Evolutionary conservation across 2,888 invertebrate species (phyloP).

Genomic region (Pandemis cinnamomeana): DNA sequence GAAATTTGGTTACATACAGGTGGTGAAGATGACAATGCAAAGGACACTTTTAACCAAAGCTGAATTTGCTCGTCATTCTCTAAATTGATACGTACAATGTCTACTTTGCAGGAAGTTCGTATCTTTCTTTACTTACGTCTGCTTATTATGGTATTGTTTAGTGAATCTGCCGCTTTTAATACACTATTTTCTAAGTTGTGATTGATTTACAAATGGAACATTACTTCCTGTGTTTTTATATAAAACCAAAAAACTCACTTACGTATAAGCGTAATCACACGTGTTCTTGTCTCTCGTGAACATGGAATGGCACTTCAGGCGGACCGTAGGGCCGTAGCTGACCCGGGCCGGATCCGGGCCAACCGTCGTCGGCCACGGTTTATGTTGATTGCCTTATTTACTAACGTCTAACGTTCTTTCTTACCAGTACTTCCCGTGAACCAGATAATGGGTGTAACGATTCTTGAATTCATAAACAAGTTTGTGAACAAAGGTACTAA

Average conservation of each 20-base stretch:
- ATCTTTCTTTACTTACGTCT: too few species aligned
- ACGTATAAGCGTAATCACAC: constrained; percentile 8
- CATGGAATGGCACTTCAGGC: constrained; percentile 33
- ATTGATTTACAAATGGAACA: too few species aligned
- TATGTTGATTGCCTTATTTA: constrained; percentile 44
- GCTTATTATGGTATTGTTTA: too few species aligned
- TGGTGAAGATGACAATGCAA: too few species aligned
- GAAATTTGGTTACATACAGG: too few species aligned
- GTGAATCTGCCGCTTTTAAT: too few species aligned
- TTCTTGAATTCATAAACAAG: neutral
- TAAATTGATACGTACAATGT: too few species aligned
- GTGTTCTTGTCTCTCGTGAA: constrained; percentile 6
- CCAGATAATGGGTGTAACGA: constrained; percentile 1
- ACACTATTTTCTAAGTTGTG: too few species aligned
- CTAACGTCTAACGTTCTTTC: constrained; percentile 38
- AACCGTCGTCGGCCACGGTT: constrained; percentile 59
- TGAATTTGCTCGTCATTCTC: too few species aligned
- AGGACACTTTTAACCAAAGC: too few species aligned
- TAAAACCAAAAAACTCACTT: neutral
- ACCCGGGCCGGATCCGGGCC: constrained; percentile 77
- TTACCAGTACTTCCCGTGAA: constrained; percentile 21
- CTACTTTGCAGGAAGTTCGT: too few species aligned
- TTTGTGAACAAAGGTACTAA: neutral
- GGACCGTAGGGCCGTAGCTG: constrained; percentile 47
- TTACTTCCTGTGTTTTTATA: too few species aligned